phyloP scores from a whole-genome alignment of 2,113 vertebrate species.

The Psophia crepitans region DNA sequence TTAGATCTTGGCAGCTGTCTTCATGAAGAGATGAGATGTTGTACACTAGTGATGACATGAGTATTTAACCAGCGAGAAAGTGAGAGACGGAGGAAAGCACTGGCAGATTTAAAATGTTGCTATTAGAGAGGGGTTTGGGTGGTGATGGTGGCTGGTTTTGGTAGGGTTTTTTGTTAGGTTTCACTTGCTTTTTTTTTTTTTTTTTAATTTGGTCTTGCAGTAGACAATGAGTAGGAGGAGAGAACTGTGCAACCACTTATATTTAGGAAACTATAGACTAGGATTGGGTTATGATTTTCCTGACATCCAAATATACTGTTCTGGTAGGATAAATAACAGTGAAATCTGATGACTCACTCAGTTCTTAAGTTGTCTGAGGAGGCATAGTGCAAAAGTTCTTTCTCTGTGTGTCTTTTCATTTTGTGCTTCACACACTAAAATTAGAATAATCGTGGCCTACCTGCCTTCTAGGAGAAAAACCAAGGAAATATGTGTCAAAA shows the following conservation, averaged over 20 bases:
- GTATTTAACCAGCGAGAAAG: background rate
- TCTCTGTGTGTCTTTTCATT: background rate
- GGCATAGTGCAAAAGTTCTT: background rate
- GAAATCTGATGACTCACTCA: background rate
- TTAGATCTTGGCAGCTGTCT: background rate
- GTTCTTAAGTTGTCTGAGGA: background rate
- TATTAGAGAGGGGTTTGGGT: background rate
- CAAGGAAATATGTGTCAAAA: background rate
- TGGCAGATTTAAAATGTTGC: background rate
- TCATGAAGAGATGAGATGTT: background rate
- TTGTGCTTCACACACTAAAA: background rate
- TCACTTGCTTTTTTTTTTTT: background rate
- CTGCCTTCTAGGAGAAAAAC: background rate
- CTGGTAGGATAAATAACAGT: background rate
- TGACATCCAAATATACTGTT: background rate
- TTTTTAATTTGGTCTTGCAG: too few relatives aligned
- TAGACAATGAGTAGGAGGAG: background rate
- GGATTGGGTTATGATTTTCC: background rate
- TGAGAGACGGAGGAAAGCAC: background rate
- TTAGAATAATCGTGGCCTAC: background rate
- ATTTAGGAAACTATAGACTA: background rate
- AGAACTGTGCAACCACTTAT: background rate
- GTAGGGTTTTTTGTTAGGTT: accelerated
- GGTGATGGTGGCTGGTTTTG: background rate
- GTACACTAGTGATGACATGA: background rate